Evolutionary conservation across 2,888 invertebrate species (phyloP), one percentile per base, ranked within the genome.

Genomic region (Leptopilina drosophilae): DNA sequence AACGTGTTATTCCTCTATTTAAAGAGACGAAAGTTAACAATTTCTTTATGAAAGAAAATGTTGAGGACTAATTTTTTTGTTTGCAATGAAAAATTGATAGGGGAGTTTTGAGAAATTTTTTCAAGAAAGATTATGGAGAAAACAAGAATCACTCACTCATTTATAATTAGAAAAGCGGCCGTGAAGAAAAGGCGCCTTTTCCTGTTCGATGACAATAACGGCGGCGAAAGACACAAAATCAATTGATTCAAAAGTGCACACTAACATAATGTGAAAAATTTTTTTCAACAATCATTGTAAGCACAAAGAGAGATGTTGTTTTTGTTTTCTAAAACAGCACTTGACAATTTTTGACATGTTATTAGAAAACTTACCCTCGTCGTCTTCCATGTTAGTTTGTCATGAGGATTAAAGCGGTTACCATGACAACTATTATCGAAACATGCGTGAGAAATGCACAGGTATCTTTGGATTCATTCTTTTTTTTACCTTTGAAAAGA

Each of bases 321-420:
- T 42, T 42, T 14, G 53, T 56, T 26, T 53, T 73, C 33, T 73
- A n/a, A 56, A 73, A 56, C 26, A 73, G 53, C 73, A 73, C 73
- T 73, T 56, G 59, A 81, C 56, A 75, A 82, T 42, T 84, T 33
- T 81, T 87, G 85, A 87, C 87, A 83, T 86, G 84, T 79, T 6
- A 42, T 42, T 42, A 85, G 73, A 81, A 49, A 84, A 89, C 90
- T 90, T 88, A 90, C 90, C 90, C 87, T 89, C 88, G 75, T 80
- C 84, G 85, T 89, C 89, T 82, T 90, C 90, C 90, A 91, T 91
- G 88, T 89, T 87, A 85, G 88, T 90, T 87, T 85, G 83, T 76
- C 77, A 42, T 42, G 82, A 77, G 81, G 80, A 80, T 84, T 84
- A 83, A 20, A 87, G 78, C 86, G 83, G 88, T 90, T 84, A 84